Evolutionary conservation across 2,797 vertebrate species (phyloP).

Genomic region (Siniperca obscura): DNA sequence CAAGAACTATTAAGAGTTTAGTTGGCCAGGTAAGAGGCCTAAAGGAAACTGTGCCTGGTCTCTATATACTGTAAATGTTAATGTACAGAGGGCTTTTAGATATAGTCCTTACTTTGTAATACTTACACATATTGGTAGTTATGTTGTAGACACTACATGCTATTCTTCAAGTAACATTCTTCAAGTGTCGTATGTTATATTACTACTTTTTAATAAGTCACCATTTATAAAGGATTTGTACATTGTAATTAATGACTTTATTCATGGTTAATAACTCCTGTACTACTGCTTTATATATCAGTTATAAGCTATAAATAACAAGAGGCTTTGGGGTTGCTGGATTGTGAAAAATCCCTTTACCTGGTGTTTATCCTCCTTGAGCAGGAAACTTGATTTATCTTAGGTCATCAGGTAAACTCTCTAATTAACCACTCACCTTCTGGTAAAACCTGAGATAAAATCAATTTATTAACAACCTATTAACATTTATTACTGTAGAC

Average conservation of each 20-base stretch:
- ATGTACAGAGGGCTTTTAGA: not conserved
- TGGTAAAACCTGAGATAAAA: not conserved
- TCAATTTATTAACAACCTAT: not conserved
- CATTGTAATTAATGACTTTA: not conserved
- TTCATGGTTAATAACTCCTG: not conserved
- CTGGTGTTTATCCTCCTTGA: not conserved
- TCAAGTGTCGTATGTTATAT: not conserved
- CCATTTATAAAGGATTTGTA: not conserved
- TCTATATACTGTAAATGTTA: not conserved
- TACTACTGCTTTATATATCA: not conserved
- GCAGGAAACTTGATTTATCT: not conserved
- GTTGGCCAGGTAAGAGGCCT: not conserved
- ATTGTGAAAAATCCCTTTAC: not conserved
- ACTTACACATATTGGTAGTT: not conserved
- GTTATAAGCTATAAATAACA: not conserved
- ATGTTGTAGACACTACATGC: not conserved
- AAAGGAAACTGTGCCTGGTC: not conserved
- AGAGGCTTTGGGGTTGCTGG: not conserved
- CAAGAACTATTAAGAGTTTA: conserved; percentile 16
- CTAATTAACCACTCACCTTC: not conserved
- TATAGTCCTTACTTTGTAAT: not conserved
- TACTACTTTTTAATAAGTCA: not conserved
- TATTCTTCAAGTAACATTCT: not conserved
- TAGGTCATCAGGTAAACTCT: not conserved
- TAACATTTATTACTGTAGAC: not conserved